Percentiles rank a stretch among this genome's conserved stretches.
Conservation (phyloP, 2,888 invertebrate species). For the Andrena bucephala region DNA sequence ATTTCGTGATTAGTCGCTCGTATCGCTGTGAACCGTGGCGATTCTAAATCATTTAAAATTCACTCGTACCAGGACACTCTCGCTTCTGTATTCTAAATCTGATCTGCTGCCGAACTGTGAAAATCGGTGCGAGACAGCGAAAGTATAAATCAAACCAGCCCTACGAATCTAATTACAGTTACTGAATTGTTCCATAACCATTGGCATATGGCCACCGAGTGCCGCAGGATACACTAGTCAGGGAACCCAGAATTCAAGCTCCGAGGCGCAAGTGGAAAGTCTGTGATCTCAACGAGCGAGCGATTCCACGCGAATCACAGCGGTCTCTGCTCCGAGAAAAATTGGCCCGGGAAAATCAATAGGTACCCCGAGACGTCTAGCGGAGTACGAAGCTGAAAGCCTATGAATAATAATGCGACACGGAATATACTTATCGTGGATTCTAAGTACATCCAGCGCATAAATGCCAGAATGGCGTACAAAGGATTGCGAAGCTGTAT, state of each 20-base stretch:
- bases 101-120: too few species aligned
- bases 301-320: constrained; percentile 16
- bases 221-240: neutral
- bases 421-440: constrained; percentile 58
- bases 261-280: neutral
- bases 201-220: too few species aligned
- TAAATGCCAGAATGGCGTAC: constrained; percentile 55
- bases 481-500: constrained; percentile 40
- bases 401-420: constrained; percentile 70
- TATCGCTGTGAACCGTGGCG: neutral
- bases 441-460: constrained; percentile 53
- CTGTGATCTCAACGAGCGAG: neutral
- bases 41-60: too few species aligned
- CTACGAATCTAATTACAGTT: too few species aligned
- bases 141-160: too few species aligned
- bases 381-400: constrained; percentile 49
- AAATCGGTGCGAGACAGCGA: too few species aligned
- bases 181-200: too few species aligned
- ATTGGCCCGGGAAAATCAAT: constrained; percentile 54
- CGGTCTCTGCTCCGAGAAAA: constrained; percentile 31
- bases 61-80: too few species aligned
- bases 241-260: neutral
- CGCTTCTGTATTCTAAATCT: too few species aligned
- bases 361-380: constrained; percentile 36
- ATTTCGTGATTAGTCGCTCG: neutral